Evolutionary conservation across 2,888 invertebrate species (phyloP).

Genomic region (Mermis nigrescens): DNA sequence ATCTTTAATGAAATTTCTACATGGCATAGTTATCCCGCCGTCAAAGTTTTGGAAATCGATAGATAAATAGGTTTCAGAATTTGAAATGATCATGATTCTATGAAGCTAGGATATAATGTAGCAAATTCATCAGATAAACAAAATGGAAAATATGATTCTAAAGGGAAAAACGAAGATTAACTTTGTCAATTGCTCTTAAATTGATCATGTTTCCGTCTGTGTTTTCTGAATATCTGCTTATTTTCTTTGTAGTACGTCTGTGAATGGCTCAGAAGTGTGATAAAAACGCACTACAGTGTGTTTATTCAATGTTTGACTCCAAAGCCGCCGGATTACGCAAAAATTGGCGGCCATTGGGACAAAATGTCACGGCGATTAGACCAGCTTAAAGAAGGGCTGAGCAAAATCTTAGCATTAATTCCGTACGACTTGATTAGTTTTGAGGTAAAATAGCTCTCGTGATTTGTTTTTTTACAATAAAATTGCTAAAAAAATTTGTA

Average conservation of each 20-base stretch:
- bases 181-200: too few species aligned
- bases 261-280: conserved; percentile 67
- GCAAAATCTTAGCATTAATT: conserved; percentile 76
- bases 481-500: neutral
- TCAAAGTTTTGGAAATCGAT: too few species aligned
- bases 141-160: too few species aligned
- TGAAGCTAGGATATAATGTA: too few species aligned
- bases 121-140: too few species aligned
- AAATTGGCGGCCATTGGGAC: conserved; percentile 81
- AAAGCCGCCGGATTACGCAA: conserved; percentile 80
- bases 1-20: too few species aligned
- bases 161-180: too few species aligned
- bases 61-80: too few species aligned
- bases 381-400: conserved; percentile 80
- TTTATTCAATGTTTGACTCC: conserved; percentile 82
- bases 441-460: conserved; percentile 38
- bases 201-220: too few species aligned
- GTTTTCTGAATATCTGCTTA: too few species aligned
- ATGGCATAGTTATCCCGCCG: too few species aligned
- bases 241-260: conserved; percentile 49
- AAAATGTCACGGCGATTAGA: conserved; percentile 44
- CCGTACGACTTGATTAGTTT: conserved; percentile 91
- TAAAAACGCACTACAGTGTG: conserved; percentile 61
- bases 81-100: too few species aligned
- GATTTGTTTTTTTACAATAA: neutral